phyloP scores from a whole-genome alignment of 23 tunicate species.

The Ciona savignyi region DNA sequence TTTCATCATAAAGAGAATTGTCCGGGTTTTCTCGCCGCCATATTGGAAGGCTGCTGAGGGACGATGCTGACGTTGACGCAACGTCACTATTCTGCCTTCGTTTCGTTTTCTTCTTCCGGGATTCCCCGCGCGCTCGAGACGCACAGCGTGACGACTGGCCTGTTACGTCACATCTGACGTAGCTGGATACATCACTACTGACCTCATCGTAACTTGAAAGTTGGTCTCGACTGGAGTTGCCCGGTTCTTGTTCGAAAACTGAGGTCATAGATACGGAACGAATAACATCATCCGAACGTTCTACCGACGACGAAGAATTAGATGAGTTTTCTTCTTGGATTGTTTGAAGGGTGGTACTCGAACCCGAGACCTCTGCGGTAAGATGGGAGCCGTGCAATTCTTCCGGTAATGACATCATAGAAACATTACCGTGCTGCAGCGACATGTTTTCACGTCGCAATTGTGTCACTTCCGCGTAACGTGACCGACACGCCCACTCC shows the following conservation, averaged over 20 bases:
- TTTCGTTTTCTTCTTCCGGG: neutral
- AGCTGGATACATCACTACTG: neutral
- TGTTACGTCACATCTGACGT: neutral
- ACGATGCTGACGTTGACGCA: neutral
- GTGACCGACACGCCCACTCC: neutral
- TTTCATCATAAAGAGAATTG: conserved; percentile 15
- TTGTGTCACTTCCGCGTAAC: neutral
- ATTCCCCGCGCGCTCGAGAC: neutral
- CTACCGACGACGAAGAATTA: neutral
- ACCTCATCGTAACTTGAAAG: neutral
- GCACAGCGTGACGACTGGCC: conserved; percentile 12
- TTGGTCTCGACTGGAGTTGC: conserved; percentile 3
- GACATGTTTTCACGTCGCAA: neutral
- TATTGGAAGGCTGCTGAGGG: conserved; percentile 9
- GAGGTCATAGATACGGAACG: neutral
- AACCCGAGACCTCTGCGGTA: neutral
- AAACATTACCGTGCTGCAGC: neutral
- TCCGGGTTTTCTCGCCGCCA: conserved; percentile 13
- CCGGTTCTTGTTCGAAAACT: neutral
- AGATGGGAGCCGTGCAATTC: neutral
- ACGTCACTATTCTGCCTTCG: neutral
- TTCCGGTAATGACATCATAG: neutral
- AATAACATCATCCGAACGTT: neutral
- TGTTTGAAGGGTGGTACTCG: neutral
- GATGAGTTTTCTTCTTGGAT: neutral